Evolutionary conservation across 2,888 invertebrate species (phyloP).

Genomic region (Chromoteleia sp.): DNA sequence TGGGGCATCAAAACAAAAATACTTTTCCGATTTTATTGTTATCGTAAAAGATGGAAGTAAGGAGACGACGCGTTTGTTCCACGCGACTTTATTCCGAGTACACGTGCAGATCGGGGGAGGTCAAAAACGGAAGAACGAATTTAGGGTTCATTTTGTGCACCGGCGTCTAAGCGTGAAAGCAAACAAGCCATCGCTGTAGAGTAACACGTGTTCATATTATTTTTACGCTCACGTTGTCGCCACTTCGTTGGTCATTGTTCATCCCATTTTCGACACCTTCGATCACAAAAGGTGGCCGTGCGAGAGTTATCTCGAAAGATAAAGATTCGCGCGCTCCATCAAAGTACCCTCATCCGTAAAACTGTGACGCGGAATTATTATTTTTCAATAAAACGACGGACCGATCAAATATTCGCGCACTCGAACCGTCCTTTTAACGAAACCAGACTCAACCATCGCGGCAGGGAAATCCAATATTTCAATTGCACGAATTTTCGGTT

Average conservation of each 20-base stretch:
- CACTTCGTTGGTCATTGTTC: slow-evolving; percentile 61
- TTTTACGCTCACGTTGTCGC: slow-evolving; percentile 56
- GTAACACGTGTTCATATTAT: slow-evolving; percentile 63
- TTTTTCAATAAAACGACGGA: slow-evolving; percentile 34
- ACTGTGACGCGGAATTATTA: slow-evolving; percentile 36
- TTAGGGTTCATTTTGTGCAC: slow-evolving; percentile 57
- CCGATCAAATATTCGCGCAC: slow-evolving; percentile 8
- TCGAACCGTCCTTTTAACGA: too few species aligned
- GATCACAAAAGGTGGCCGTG: slow-evolving; percentile 46
- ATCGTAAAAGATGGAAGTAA: slow-evolving; percentile 12
- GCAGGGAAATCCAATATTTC: too few species aligned
- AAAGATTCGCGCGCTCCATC: slow-evolving; percentile 38
- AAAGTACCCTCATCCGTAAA: slow-evolving; percentile 44
- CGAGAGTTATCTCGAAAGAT: slow-evolving; percentile 40
- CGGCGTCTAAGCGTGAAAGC: slow-evolving; percentile 59
- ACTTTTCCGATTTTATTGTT: neutral
- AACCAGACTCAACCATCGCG: too few species aligned
- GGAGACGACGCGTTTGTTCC: slow-evolving; percentile 10
- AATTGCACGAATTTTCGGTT: too few species aligned
- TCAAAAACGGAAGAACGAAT: slow-evolving; percentile 45
- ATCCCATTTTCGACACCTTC: slow-evolving; percentile 51
- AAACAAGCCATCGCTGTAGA: slow-evolving; percentile 54
- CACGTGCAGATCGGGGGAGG: slow-evolving; percentile 4
- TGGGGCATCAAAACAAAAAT: neutral
- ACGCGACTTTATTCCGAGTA: slow-evolving; percentile 22